Base-by-base conservation (phyloP, 2,888 invertebrate genomes). In the Amphipyra tragopoginis region DNA sequence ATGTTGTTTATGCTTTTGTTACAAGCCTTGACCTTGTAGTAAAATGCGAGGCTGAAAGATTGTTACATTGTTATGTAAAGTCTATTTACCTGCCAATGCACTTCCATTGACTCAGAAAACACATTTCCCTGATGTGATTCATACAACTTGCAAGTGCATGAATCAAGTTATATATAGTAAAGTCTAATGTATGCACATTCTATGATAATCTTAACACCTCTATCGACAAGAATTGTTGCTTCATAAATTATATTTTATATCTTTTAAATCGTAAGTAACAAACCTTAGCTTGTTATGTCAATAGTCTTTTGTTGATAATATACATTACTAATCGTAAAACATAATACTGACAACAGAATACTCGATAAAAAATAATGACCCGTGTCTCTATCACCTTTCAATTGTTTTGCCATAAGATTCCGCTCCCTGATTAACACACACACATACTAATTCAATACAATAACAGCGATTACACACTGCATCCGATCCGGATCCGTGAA, bases 121-220 rank as follows among this genome's bases (percentile, higher is more conserved):
- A 33, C 48, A 59, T 71, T 65, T 71, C 34, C 61, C 50, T 11
- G 13, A 38, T 39, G 33, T 57, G 62, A 66, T 52, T 72, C 53
- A 66, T 43, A 21, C 21, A 21, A 33, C 26, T 15, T 38, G 21
- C 33, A 49, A 53, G 21, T 42, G 43, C 1, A 7, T 11, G 38
- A 6, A 52, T 45, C 14, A 15, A 10, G 36, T 49, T 57, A 52
- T 53, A 29, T 40, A 39, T 14, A 50, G n/a, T 50, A 14, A 44
- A 13, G 8, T 10, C 40, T 45, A 49, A 8, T 34, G 33, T 33
- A 51, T 47, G 11, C 33, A 39, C 42, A 51, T 50, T 58, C 49
- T 42, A 49, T 65, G 42, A 64, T 48, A 55, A 51, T 51, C 44
- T 51, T 50, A 44, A 56, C 52, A 43, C 40, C 14, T 43, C 3